These are phyloP conservation scores for Crypturellus undulatus DNA, from an alignment of 2,113 vertebrate genomes.

Conservation along the genomic window DNA sequence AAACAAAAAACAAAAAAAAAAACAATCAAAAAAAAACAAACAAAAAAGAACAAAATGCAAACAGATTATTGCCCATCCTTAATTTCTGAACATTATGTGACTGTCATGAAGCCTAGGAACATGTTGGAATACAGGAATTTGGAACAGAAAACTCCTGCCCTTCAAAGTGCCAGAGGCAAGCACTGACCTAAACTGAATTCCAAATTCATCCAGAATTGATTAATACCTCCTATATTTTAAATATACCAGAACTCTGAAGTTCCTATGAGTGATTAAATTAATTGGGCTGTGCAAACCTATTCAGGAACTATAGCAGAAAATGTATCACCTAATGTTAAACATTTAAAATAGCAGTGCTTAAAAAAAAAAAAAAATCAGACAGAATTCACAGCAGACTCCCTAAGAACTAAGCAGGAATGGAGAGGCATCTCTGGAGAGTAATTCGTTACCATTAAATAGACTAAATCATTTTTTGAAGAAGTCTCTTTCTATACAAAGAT, in stretches of 20 bases:
- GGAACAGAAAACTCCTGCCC: not conserved
- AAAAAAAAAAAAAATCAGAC: not conserved
- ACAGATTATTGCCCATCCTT: not conserved
- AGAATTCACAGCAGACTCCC: fast-evolving
- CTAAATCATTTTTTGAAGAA: not conserved
- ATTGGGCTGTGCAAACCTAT: not conserved
- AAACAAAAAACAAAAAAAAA: too few species aligned
- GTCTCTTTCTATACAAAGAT: not conserved
- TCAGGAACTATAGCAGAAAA: not conserved
- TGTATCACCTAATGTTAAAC: not conserved
- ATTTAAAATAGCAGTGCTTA: not conserved
- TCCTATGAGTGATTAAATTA: not conserved
- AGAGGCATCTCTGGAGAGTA: not conserved
- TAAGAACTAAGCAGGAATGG: not conserved
- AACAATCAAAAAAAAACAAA: too few species aligned
- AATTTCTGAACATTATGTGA: not conserved
- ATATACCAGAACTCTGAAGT: not conserved
- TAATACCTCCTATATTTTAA: not conserved
- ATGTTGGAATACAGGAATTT: not conserved
- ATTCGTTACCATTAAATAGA: not conserved
- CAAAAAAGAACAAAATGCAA: not conserved
- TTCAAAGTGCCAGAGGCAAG: not conserved
- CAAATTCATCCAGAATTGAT: not conserved
- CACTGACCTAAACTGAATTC: not conserved
- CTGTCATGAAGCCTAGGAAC: not conserved